Conservation (phyloP, 2,797 vertebrate species). For the Pseudocheirus occidentalis region DNA sequence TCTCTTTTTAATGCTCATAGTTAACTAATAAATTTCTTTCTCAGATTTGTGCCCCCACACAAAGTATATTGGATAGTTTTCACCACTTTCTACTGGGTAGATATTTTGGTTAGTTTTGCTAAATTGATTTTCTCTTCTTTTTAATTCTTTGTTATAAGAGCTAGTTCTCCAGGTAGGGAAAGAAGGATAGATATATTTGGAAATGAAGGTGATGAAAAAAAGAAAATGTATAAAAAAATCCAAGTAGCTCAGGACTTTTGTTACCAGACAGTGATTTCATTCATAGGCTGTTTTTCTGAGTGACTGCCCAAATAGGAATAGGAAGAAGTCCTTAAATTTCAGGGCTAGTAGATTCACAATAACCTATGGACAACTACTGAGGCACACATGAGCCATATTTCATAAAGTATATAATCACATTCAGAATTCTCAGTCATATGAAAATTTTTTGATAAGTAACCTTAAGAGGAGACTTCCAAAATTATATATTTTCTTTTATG, state of each 20-base stretch:
- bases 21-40: not conserved
- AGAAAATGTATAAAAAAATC: not conserved
- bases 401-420: not conserved
- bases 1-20: not conserved
- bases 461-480: conserved; percentile 30
- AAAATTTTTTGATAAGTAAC: conserved; percentile 21
- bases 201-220: not conserved
- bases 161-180: not conserved
- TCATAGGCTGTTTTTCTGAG: not conserved
- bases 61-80: not conserved
- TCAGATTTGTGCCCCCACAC: not conserved
- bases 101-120: not conserved
- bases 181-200: not conserved
- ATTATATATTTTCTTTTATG: not conserved
- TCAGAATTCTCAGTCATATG: not conserved
- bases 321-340: not conserved
- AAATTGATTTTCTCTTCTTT: not conserved
- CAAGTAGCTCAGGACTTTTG: not conserved
- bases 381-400: not conserved
- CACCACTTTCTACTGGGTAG: not conserved
- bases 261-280: not conserved
- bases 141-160: not conserved
- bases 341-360: not conserved
- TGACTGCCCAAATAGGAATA: not conserved
- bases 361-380: not conserved